Percentiles rank a stretch among this genome's conserved stretches.
Evolutionary conservation across 64 coral and sea anemone species (phyloP).

Genomic region (Actinia equina): DNA sequence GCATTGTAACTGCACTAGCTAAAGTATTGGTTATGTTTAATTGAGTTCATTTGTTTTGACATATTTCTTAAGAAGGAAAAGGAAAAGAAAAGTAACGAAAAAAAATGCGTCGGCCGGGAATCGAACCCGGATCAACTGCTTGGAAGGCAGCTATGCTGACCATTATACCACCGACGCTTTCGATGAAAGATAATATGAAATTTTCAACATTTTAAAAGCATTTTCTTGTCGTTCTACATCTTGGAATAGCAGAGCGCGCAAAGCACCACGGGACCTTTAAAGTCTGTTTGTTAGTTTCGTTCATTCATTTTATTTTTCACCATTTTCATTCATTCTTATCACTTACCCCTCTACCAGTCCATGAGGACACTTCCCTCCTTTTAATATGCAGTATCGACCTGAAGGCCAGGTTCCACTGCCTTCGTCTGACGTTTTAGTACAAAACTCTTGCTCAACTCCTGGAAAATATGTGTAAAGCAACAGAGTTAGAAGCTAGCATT

Average conservation of each 20-base stretch:
- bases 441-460: slow-evolving; percentile 91
- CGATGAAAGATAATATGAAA: too few species aligned
- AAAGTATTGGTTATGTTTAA: too few species aligned
- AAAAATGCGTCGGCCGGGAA: background rate
- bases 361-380: slow-evolving; percentile 51
- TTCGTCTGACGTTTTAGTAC: slow-evolving; percentile 72
- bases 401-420: slow-evolving; percentile 50
- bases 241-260: too few species aligned
- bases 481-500: background rate
- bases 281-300: background rate
- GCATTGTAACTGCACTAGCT: too few species aligned
- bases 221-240: too few species aligned
- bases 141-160: slow-evolving; percentile 26
- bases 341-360: slow-evolving; percentile 70
- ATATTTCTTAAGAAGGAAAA: background rate
- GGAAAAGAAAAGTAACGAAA: background rate
- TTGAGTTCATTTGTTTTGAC: too few species aligned
- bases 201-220: too few species aligned
- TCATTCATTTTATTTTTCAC: background rate
- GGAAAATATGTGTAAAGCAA: background rate
- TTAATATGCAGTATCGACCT: slow-evolving; percentile 78
- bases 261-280: too few species aligned
- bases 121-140: slow-evolving; percentile 26
- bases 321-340: background rate
- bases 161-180: slow-evolving; percentile 24